Base-by-base conservation (phyloP, 2,888 invertebrate species). In the Chalcis sispes region DNA sequence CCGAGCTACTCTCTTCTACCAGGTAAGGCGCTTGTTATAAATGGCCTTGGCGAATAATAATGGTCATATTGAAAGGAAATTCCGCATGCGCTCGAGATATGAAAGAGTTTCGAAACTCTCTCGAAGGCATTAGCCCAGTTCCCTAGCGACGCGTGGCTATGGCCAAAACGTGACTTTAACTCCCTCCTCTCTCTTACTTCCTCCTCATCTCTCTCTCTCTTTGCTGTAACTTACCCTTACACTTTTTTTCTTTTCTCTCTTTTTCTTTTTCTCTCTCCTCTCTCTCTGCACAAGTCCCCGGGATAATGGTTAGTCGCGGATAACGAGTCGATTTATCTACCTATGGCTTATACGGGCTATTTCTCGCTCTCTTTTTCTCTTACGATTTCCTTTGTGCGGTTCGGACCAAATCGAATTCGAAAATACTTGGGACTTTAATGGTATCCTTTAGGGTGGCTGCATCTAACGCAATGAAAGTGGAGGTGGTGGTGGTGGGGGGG, bases 241-340 rank as follows among this genome's bases (percentile, higher is more conserved):
- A 36, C 36, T 4, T 36, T 10, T 36, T 10, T 7, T 10, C 36
- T 36, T 36, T 36, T 7, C 73, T 66, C 48, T 62, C 62, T 62
- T 56, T n/a, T 72, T 36, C 8, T 18, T 27, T 40, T 40, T 36
- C 7, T 2, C 1, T 48, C 36, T 15, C n/a, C 79, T 79, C 75
- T 80, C 77, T 76, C 54, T 52, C 20, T n/a, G n/a, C n/a, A n/a
- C 18, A 36, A 42, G 46, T 36, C 46, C 10, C 15, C 20, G 18
- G 81, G 82, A 80, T 84, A 85, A 84, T 81, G 83, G 84, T 81
- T 84, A 84, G 83, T 81, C 84, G n/a, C n/a, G 83, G 83, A 84
- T 85, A 85, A 83, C 84, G 82, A 85, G 84, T 83, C 85, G 83
- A 85, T 85, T 84, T 84, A 85, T 85, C 83, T 82, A 81, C 81